These are phyloP conservation scores for Cuculus canorus DNA, from an alignment of 2,797 vertebrate species.

Conservation along the genomic window DNA sequence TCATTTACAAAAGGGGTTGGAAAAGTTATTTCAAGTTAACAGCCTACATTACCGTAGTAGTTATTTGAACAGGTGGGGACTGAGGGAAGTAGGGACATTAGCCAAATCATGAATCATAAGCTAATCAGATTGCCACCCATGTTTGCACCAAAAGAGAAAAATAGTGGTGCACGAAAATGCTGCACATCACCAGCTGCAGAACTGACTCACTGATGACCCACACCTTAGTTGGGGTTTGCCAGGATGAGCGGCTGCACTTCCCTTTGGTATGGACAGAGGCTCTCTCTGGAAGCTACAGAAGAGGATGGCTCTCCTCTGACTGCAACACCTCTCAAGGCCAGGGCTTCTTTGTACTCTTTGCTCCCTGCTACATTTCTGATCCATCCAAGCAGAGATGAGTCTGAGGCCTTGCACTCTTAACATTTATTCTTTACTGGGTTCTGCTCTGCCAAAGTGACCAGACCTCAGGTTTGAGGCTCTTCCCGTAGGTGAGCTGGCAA, in stretches of 20 bases:
- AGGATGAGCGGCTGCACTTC: background rate
- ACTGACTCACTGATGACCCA: conserved; percentile 11
- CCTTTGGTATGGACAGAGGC: background rate
- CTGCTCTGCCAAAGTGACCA: background rate
- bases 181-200: background rate
- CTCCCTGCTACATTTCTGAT: background rate
- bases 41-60: conserved; percentile 41
- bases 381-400: background rate
- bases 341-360: background rate
- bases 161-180: background rate
- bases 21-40: conserved; percentile 49
- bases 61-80: conserved; percentile 70
- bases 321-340: background rate
- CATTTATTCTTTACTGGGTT: background rate
- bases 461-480: background rate
- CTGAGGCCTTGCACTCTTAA: background rate
- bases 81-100: conserved; percentile 54
- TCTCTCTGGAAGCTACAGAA: background rate
- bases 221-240: background rate
- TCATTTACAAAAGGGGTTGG: conserved; percentile 45
- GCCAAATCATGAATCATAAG: conserved; percentile 67
- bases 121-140: conserved; percentile 59
- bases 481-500: background rate
- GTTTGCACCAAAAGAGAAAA: conserved; percentile 47
- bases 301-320: background rate